These are phyloP conservation scores for Nomia melanderi DNA, from an alignment of 1,140 invertebrate species.

Conservation along the genomic window DNA sequence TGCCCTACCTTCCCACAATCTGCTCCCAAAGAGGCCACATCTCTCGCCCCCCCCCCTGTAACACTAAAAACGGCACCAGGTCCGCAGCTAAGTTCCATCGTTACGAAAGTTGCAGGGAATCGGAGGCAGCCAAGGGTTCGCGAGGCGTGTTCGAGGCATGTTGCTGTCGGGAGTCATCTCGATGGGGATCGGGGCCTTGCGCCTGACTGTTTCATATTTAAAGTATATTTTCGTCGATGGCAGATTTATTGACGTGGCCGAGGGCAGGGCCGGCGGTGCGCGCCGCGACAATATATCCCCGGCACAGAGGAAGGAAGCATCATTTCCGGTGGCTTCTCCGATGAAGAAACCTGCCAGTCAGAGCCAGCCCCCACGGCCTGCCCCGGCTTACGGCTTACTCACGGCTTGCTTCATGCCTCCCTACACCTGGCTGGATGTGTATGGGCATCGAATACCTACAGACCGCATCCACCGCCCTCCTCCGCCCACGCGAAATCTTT, in stretches of 20 bases:
- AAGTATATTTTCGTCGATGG: conserved; percentile 76
- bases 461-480: conserved; percentile 25
- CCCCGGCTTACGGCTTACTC: conserved; percentile 69
- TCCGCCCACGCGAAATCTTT: conserved; percentile 56
- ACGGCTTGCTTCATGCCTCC: conserved; percentile 71
- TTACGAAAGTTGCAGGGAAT: conserved; percentile 45
- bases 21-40: too few species aligned
- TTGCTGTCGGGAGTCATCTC: conserved; percentile 76
- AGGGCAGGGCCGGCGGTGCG: conserved; percentile 41
- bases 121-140: conserved; percentile 17
- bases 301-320: conserved; percentile 68
- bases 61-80: background rate
- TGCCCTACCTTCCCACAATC: too few species aligned
- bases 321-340: conserved; percentile 80
- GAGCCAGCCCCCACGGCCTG: conserved; percentile 63
- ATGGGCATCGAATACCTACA: conserved; percentile 68
- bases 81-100: conserved; percentile 35
- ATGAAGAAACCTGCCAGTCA: conserved; percentile 81
- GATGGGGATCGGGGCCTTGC: conserved; percentile 75
- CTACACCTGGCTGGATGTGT: conserved; percentile 68
- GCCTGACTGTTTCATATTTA: conserved; percentile 81
- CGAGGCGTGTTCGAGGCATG: conserved; percentile 60
- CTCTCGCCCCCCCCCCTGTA: too few species aligned
- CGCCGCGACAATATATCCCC: conserved; percentile 73
- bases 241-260: conserved; percentile 70